Evolutionary conservation across 37 sponge, comb jelly and placozoan species (phyloP).

Genomic region (Theonella swinhoei): DNA sequence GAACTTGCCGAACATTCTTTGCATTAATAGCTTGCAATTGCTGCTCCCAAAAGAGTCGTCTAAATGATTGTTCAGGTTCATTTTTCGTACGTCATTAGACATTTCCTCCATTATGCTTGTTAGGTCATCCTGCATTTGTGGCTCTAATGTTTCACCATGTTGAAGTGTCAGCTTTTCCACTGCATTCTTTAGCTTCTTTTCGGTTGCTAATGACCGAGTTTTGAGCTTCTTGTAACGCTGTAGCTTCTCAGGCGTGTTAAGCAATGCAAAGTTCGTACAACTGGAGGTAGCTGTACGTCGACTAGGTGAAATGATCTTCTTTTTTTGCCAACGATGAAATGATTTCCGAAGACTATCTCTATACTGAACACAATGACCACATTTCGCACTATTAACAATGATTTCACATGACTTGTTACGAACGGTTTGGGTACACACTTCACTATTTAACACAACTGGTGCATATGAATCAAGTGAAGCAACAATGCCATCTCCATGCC

Average conservation of each 20-base stretch:
- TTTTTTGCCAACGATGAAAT: not conserved
- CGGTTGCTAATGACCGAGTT: not conserved
- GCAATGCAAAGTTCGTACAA: constrained; percentile 27
- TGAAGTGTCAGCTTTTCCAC: not conserved
- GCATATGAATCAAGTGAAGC: not conserved
- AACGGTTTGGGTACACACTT: no score
- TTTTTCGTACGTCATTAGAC: constrained; percentile 6
- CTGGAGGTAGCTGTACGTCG: constrained; percentile 23
- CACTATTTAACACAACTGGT: not conserved
- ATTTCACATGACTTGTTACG: constrained; percentile 4
- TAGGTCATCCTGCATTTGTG: constrained; percentile 36
- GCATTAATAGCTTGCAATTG: constrained; percentile 37
- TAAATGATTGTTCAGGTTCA: constrained; percentile 45
- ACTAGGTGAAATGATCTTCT: not conserved
- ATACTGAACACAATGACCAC: not conserved
- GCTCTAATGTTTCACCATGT: constrained; percentile 31
- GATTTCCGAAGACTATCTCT: not conserved
- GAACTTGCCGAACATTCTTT: constrained; percentile 40
- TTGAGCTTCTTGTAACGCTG: not conserved
- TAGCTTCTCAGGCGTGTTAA: constrained; percentile 41
- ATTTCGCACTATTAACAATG: not conserved
- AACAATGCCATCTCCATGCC: no score
- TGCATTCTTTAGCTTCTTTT: not conserved
- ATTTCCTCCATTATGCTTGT: constrained; percentile 26
- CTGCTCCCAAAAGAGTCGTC: constrained; percentile 55